Percentiles rank a stretch among this genome's conserved stretches.
phyloP scores from a whole-genome alignment of 2,888 invertebrate species.

The Osmoderma eremita region DNA sequence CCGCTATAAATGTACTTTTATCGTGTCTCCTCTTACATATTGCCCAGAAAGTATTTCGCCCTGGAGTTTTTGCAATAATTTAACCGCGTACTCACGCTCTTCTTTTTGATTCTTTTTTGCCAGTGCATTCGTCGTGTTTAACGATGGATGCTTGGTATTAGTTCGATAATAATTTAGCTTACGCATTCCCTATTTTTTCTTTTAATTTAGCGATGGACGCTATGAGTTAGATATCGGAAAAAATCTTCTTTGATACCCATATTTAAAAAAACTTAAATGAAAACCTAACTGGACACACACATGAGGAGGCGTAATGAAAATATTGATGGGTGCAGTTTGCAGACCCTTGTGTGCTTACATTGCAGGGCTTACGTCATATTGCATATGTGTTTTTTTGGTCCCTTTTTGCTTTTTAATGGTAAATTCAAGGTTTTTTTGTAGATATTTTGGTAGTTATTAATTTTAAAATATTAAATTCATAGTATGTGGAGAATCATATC shows the following conservation, averaged over 20 bases:
- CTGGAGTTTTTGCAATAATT: too few relatives aligned
- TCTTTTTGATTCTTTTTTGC: too few relatives aligned
- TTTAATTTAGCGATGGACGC: neutral
- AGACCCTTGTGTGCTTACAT: too few relatives aligned
- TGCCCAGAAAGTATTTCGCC: too few relatives aligned
- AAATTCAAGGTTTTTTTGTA: neutral
- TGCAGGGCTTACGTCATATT: neutral
- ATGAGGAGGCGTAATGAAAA: neutral
- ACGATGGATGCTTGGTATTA: too few relatives aligned
- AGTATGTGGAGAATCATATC: too few relatives aligned
- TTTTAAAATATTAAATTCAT: neutral
- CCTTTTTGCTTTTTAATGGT: neutral
- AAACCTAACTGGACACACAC: neutral
- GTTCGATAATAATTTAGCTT: neutral
- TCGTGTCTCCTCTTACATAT: too few relatives aligned
- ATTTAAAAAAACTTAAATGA: neutral
- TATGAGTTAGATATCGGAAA: neutral
- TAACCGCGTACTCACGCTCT: too few relatives aligned
- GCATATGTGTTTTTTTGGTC: neutral
- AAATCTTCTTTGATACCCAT: neutral
- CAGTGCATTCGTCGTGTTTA: too few relatives aligned
- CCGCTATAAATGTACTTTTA: too few relatives aligned
- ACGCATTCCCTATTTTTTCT: neutral
- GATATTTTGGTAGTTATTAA: neutral
- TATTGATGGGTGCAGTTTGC: neutral